Percentiles rank a stretch among this genome's conserved stretches.
Evolutionary conservation across 2,113 vertebrate species (phyloP).

Genomic region (Cephalopholis sonnerati): DNA sequence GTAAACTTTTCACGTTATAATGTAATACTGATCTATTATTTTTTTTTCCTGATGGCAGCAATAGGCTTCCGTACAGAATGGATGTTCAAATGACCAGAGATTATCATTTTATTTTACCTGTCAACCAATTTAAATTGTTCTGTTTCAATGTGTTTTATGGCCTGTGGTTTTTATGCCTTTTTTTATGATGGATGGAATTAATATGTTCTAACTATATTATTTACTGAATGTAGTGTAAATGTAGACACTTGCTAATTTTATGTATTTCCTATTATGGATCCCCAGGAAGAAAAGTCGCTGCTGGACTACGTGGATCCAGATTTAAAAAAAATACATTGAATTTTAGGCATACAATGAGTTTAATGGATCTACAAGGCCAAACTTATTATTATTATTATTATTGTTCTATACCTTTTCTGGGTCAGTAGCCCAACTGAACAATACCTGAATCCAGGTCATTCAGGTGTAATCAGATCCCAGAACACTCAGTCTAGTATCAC

Average conservation of each 20-base stretch:
- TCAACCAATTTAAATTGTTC: background rate
- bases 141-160: background rate
- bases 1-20: too few species aligned
- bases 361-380: background rate
- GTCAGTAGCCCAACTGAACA: background rate
- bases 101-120: background rate
- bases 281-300: background rate
- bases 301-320: background rate
- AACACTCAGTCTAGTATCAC: background rate
- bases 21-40: too few species aligned
- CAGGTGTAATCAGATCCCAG: background rate
- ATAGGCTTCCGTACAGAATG: background rate
- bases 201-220: background rate
- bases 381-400: too few species aligned
- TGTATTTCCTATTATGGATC: background rate
- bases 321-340: background rate
- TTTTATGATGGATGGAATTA: background rate
- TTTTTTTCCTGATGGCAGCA: too few species aligned
- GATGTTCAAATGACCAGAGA: background rate
- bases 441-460: background rate
- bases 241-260: background rate
- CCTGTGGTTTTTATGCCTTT: background rate
- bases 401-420: too few species aligned
- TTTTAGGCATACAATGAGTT: background rate
- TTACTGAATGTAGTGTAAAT: background rate